Evolutionary conservation across 2,888 invertebrate species (phyloP).

Genomic region (Oligia latruncula): DNA sequence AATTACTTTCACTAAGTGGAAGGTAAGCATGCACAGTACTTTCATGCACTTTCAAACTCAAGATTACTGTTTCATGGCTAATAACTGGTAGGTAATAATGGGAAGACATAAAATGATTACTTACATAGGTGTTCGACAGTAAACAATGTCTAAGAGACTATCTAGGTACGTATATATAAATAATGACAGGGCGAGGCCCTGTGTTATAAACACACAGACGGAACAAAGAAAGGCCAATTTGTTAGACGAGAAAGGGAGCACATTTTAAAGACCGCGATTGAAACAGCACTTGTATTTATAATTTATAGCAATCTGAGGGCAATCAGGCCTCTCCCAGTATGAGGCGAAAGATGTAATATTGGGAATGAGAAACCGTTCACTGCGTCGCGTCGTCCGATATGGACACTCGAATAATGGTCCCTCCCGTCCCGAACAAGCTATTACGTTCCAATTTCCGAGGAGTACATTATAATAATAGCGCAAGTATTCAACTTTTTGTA

Average conservation of each 20-base stretch:
- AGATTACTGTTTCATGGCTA: conserved; percentile 67
- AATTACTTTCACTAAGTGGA: conserved; percentile 70
- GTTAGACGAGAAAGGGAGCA: conserved; percentile 88
- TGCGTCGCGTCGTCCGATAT: conserved; percentile 73
- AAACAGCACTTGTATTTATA: conserved; percentile 86
- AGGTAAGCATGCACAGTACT: conserved; percentile 65
- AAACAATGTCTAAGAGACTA: conserved; percentile 65
- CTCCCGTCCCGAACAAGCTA: conserved; percentile 67
- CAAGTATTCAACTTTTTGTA: conserved; percentile 61
- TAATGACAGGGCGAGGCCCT: conserved; percentile 76
- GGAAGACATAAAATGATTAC: conserved; percentile 66
- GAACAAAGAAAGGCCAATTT: conserved; percentile 89
- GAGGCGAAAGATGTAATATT: conserved; percentile 85
- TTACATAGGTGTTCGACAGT: conserved; percentile 61
- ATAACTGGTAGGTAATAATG: conserved; percentile 64
- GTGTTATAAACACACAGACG: conserved; percentile 74
- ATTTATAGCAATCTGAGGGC: conserved; percentile 88
- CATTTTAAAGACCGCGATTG: conserved; percentile 87
- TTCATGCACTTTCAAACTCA: conserved; percentile 69
- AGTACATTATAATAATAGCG: conserved; percentile 69
- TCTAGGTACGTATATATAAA: conserved; percentile 66
- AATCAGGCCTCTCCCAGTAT: conserved; percentile 86
- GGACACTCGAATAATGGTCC: conserved; percentile 76
- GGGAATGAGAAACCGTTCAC: conserved; percentile 84
- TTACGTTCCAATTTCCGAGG: conserved; percentile 71